Evolutionary conservation across 2,888 invertebrate species (phyloP).

Genomic region (Xylota segnis): DNA sequence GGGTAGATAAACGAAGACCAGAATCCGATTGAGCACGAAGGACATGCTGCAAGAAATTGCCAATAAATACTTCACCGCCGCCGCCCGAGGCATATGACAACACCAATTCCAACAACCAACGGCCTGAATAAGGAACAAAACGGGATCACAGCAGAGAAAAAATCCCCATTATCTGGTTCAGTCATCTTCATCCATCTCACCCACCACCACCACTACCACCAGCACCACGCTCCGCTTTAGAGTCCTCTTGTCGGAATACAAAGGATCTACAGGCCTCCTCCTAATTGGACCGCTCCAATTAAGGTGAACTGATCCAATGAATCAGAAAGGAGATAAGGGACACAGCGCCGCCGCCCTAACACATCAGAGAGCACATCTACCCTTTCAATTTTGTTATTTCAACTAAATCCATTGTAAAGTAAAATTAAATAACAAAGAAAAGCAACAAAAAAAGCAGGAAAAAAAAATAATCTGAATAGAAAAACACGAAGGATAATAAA

Average conservation of each 20-base stretch:
- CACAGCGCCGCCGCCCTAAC: conserved; percentile 70
- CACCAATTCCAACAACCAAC: conserved; percentile 52
- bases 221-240: conserved; percentile 8
- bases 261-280: conserved; percentile 71
- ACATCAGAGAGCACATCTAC: conserved; percentile 73
- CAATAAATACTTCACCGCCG: conserved; percentile 75
- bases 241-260: conserved; percentile 64
- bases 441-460: no score
- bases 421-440: conserved; percentile 62
- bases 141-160: conserved; percentile 60
- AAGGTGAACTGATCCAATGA: conserved; percentile 83
- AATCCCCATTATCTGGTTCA: conserved; percentile 68
- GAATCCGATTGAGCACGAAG: conserved; percentile 72
- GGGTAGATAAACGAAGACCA: conserved; percentile 54
- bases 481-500: conserved; percentile 45
- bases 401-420: conserved; percentile 69
- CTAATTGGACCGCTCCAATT: conserved; percentile 80
- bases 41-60: conserved; percentile 74
- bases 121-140: conserved; percentile 63
- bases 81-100: conserved; percentile 69
- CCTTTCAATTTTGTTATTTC: conserved; percentile 75
- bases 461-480: conserved; percentile 36
- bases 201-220: no score
- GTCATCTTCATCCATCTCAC: conserved; percentile 69
- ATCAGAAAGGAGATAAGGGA: conserved; percentile 83